Evolutionary conservation across 1,140 invertebrate species (phyloP).

Genomic region (Polyergus mexicanus): DNA sequence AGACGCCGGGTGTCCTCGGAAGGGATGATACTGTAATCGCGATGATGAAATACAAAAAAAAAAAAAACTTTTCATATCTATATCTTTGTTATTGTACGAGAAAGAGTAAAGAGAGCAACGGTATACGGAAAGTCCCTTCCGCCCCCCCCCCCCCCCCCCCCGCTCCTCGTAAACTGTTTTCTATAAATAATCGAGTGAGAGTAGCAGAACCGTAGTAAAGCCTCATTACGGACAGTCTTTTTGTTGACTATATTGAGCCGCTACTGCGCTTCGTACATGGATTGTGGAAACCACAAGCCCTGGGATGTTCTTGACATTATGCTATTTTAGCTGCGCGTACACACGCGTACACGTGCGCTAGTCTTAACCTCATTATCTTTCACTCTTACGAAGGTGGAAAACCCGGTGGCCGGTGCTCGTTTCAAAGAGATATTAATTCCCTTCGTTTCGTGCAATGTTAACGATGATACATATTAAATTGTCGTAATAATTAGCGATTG

Average conservation of each 20-base stretch:
- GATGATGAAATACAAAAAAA: conserved; percentile 58
- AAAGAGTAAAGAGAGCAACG: conserved; percentile 17
- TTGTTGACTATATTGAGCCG: conserved; percentile 58
- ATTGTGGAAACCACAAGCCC: conserved; percentile 39
- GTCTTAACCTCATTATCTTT: conserved; percentile 54
- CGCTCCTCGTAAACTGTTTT: conserved; percentile 29
- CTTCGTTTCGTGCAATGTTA: background rate
- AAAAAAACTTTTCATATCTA: background rate
- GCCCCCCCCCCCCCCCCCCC: no score
- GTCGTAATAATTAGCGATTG: background rate
- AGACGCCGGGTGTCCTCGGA: conserved; percentile 24
- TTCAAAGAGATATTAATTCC: conserved; percentile 27
- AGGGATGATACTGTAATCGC: conserved; percentile 49
- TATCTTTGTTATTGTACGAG: conserved; percentile 14
- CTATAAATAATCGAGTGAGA: conserved; percentile 59
- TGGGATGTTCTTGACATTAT: conserved; percentile 56
- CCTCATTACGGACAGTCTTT: conserved; percentile 53
- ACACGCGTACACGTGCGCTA: background rate
- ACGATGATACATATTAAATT: background rate
- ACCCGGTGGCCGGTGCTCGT: background rate
- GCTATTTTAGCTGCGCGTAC: conserved; percentile 47
- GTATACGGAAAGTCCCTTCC: background rate
- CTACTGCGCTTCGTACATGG: conserved; percentile 41
- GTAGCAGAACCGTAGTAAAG: conserved; percentile 10
- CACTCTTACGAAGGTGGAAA: conserved; percentile 31